Percentiles rank a stretch among this genome's conserved stretches.
Conservation (phyloP, 2,113 vertebrate genomes). For the Rhineura floridana region DNA sequence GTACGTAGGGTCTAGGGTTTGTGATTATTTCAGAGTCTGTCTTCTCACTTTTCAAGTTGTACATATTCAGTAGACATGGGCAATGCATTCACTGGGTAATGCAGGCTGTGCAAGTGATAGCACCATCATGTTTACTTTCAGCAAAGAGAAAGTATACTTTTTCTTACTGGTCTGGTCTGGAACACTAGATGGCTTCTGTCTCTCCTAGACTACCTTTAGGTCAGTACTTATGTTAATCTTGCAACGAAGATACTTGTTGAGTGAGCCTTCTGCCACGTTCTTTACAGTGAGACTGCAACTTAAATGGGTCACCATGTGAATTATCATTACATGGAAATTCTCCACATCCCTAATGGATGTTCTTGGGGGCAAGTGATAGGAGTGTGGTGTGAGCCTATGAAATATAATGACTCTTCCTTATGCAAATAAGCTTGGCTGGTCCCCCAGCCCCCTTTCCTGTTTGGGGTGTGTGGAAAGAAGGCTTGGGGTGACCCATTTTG, state of each 20-base stretch:
- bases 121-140: neutral
- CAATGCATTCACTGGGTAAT: neutral
- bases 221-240: neutral
- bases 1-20: neutral
- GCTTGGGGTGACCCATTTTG: neutral
- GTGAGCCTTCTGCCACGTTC: neutral
- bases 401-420: neutral
- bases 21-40: neutral
- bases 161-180: neutral
- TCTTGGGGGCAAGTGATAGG: neutral
- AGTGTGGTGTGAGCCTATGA: neutral
- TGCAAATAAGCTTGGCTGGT: slow-evolving; percentile 34
- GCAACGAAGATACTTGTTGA: neutral
- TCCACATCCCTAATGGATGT: neutral
- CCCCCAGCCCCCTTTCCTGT: slow-evolving; percentile 17
- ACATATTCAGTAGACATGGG: neutral
- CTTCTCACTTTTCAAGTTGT: neutral
- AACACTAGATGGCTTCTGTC: neutral
- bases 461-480: slow-evolving; percentile 37
- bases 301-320: neutral
- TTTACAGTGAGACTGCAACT: neutral
- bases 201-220: neutral
- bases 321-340: neutral
- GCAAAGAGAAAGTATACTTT: neutral
- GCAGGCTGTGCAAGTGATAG: neutral